Evolutionary conservation across 2,113 vertebrate species (phyloP), one percentile per base, ranked within the genome.

Genomic region (Cacatua alba): DNA sequence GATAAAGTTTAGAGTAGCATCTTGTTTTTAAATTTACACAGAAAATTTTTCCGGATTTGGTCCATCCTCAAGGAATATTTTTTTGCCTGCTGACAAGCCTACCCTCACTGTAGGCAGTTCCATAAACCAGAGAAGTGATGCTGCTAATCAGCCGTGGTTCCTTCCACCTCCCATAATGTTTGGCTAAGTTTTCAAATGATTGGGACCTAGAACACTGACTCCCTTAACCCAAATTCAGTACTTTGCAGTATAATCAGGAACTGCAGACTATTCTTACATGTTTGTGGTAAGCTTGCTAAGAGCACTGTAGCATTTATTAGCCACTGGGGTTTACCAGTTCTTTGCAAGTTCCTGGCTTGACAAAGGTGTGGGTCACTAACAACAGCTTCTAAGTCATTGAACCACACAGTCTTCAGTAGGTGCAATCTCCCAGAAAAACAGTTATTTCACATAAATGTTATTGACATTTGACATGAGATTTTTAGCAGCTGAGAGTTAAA

Each of bases 311-410:
- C 35, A 52, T 86, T 78, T n/a, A 63, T 43, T 35, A 82, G 43
- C 23, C 65, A 53, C 23, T 37, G 33, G 23, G 33, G 29, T 75
- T 95, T 67, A 37, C 15, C 60, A 90, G 62, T 26, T 35, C 57
- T 68, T 64, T n/a, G 1, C 4, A 33, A 76, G 8, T 24, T 67
- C 48, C 41, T 55, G 28, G 43, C 43, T 71, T 81, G 60, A 65
- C 62, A 52, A 70, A 81, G 60, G 7, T 24, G 25, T 52, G 55
- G 68, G 31, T 53, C 37, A 52, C 60, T 65, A 51, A 86, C 13
- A 5, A 28, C 0, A 67, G 74, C 53, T 8, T 25, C 0, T 10
- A 62, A 41, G 26, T 5, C 55, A 84, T 0, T 23, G 49, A 81
- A 48, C 33, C 17, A 46, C 1, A 69, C 2, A 70, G 26, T 53